Evolutionary conservation across 2,888 invertebrate genomes (phyloP).

Genomic region (Coelogynopora nodosa): DNA sequence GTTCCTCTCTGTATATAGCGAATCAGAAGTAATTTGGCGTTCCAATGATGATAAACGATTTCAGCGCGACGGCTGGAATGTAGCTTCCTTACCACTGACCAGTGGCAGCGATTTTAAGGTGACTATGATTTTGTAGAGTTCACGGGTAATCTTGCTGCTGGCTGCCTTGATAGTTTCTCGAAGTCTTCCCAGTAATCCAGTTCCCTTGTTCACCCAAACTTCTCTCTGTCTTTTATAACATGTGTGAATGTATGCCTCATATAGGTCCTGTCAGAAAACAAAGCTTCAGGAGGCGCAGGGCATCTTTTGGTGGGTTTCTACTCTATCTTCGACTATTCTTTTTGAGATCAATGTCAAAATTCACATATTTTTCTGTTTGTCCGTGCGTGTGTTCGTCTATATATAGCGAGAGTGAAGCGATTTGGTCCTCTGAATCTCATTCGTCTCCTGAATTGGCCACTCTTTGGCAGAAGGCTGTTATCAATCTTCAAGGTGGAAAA

Average conservation of each 20-base stretch:
- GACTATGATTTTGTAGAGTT: too few species aligned
- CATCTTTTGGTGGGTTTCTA: background rate
- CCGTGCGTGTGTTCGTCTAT: background rate
- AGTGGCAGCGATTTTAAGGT: slow-evolving; percentile 31
- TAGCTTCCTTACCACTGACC: background rate
- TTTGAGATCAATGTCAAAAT: background rate
- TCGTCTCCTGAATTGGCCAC: background rate
- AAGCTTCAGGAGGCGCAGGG: background rate
- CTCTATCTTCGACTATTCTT: background rate
- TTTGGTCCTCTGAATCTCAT: background rate
- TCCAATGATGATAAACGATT: background rate
- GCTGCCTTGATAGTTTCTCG: too few species aligned
- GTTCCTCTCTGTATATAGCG: background rate
- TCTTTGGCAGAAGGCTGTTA: background rate
- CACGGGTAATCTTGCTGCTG: too few species aligned
- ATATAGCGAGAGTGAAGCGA: slow-evolving; percentile 5
- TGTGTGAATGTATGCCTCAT: background rate
- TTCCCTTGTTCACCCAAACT: background rate
- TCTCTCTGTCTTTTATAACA: background rate
- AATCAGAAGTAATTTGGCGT: slow-evolving; percentile 3
- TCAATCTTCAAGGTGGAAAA: slow-evolving; percentile 2
- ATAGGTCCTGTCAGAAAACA: slow-evolving; percentile 14
- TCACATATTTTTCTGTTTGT: too few species aligned
- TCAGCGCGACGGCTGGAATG: background rate
- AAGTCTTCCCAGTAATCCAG: background rate